phyloP scores from a whole-genome alignment of 2,113 vertebrate genomes.

The Limanda limanda region DNA sequence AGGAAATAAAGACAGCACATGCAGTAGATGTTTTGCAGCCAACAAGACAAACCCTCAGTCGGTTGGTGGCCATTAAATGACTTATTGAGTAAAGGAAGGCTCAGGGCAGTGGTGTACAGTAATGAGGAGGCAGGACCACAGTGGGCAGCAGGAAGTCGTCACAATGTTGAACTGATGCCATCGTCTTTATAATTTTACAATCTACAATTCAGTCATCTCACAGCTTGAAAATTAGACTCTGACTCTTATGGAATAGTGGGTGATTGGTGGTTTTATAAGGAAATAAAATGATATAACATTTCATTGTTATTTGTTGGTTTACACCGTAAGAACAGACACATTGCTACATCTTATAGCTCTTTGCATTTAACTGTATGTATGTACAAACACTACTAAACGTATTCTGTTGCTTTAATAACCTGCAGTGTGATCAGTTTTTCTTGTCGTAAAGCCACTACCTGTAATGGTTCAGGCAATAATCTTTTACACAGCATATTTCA shows the following conservation, averaged over 20 bases:
- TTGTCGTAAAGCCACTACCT: conserved; percentile 32
- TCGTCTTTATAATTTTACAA: background rate
- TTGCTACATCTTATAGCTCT: background rate
- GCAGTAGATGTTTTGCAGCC: conserved; percentile 18
- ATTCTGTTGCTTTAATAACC: conserved; percentile 31
- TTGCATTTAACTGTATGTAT: background rate
- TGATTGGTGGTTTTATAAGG: background rate
- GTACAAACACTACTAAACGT: background rate
- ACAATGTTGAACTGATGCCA: background rate
- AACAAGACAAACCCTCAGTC: conserved; percentile 31
- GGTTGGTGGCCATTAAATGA: conserved; percentile 22
- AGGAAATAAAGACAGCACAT: conserved; percentile 11
- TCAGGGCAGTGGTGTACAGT: background rate
- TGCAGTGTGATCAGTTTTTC: conserved; percentile 25
- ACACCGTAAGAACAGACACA: background rate
- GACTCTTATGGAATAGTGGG: background rate
- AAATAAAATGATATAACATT: background rate
- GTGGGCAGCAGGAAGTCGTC: background rate
- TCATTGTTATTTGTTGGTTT: background rate
- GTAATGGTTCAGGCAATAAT: conserved; percentile 56
- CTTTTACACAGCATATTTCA: conserved; percentile 53
- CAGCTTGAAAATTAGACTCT: background rate
- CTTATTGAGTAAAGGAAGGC: conserved; percentile 32
- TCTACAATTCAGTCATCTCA: background rate
- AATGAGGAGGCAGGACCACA: background rate